These are phyloP conservation scores for Poeciliopsis paucimaculata DNA, from an alignment of 2,797 vertebrate genomes.

Conservation along the genomic window DNA sequence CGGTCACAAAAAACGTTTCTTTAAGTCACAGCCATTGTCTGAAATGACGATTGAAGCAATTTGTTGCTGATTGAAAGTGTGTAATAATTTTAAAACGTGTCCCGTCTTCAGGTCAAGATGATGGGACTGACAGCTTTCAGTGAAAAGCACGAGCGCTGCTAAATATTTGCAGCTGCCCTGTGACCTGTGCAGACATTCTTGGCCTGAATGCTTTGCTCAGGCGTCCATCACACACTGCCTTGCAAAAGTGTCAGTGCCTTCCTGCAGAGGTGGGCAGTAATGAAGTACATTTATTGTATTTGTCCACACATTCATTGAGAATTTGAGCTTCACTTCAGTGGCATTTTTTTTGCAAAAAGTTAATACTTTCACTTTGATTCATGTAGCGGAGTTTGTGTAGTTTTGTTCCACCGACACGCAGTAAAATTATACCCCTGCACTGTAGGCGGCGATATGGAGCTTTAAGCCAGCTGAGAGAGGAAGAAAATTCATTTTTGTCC, in stretches of 20 bases:
- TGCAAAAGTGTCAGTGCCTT: neutral
- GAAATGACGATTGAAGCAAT: neutral
- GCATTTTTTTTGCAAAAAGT: no score
- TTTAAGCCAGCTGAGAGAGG: no score
- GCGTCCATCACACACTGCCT: constrained; percentile 30
- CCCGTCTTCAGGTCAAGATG: constrained; percentile 59
- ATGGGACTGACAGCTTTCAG: constrained; percentile 60
- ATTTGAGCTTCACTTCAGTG: no score
- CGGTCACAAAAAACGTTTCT: neutral
- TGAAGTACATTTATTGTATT: no score
- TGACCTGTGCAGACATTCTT: constrained; percentile 61
- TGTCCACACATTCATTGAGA: no score
- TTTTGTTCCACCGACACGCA: no score
- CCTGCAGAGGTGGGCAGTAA: no score
- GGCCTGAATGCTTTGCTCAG: constrained; percentile 55
- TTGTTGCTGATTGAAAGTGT: constrained; percentile 18
- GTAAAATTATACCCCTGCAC: no score
- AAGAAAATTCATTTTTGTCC: no score
- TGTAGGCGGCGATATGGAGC: no score
- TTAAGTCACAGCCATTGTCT: neutral
- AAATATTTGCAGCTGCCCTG: constrained; percentile 80
- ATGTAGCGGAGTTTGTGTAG: no score
- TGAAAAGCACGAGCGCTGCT: constrained; percentile 61
- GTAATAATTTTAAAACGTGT: constrained; percentile 10
- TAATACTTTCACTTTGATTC: no score